Conservation (phyloP, 2,113 vertebrate species). For the Nothocercus julius region DNA sequence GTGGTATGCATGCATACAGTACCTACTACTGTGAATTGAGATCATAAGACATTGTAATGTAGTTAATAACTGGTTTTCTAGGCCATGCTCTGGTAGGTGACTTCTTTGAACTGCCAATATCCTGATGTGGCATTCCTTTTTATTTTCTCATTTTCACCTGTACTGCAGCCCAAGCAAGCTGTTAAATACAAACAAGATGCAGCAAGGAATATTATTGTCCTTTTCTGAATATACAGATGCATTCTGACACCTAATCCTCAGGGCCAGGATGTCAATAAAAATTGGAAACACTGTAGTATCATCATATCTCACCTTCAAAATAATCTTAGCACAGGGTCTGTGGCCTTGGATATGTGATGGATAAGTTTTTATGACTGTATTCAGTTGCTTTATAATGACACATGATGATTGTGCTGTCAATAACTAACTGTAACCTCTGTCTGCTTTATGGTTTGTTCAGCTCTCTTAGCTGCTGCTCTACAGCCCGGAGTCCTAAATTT, state of each 20-base stretch:
- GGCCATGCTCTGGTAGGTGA: background rate
- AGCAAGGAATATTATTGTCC: background rate
- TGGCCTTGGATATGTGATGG: background rate
- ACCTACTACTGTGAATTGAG: background rate
- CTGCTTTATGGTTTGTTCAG: background rate
- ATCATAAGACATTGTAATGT: background rate
- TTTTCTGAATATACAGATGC: slow-evolving; percentile 14
- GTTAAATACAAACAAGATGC: background rate
- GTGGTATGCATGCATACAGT: rapidly evolving
- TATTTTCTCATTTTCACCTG: slow-evolving; percentile 60
- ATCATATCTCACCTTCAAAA: slow-evolving; percentile 26
- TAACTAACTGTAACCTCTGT: slow-evolving; percentile 42
- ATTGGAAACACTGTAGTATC: slow-evolving; percentile 12
- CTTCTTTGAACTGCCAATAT: background rate
- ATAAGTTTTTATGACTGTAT: slow-evolving; percentile 16
- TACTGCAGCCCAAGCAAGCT: background rate
- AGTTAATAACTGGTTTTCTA: slow-evolving; percentile 7
- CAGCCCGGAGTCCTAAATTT: slow-evolving; percentile 20
- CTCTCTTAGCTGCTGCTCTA: slow-evolving; percentile 33
- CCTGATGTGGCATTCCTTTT: background rate
- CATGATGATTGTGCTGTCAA: slow-evolving; percentile 48
- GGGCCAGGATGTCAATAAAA: slow-evolving; percentile 33
- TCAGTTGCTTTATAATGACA: slow-evolving; percentile 31
- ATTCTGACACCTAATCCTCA: slow-evolving; percentile 40
- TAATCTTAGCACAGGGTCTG: background rate